Base-by-base conservation (phyloP, 2,797 vertebrate species). In the Dromococcyx pavoninus region DNA sequence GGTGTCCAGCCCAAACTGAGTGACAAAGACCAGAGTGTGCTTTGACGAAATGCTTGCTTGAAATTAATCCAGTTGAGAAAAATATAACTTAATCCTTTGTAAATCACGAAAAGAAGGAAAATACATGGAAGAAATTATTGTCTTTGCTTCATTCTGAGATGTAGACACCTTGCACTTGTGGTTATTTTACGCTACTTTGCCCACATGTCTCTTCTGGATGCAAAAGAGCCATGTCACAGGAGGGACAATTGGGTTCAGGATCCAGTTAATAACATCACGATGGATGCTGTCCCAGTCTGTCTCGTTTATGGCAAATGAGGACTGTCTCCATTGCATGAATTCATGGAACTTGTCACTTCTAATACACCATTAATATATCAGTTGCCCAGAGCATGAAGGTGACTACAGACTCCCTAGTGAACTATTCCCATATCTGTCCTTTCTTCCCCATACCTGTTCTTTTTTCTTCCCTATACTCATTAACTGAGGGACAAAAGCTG, bases 261-360 rank as follows among this genome's bases (percentile, higher is more conserved):
- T 19, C 23, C 37, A 61, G 39, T 48, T 77, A 89, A 73, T 7
- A 70, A n/a, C 41, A 66, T 48, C 46, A 19, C 1, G 9, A 24
- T 5, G 7, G 73, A 39, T 24, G 32, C 23, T 88, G 71, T 78
- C 17, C 33, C 54, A 50, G 24, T 57, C 79, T 94, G 43, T 61
- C 70, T 57, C 79, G 37, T 72, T n/a, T 75, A 17, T 7, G 10
- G 79, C 37, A 92, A 73, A 80, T n/a, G 56, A 92, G 72, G 32
- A 62, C 17, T 24, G n/a, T 81, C 61, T 67, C 73, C 51, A 41
- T 2, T 53, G 58, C 35, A 6, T 24, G 54, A 83, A 35, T 80
- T 88, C 78, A 77, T 57, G 44, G 50, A 91, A 71, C 30, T 6
- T 92, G 89, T 93, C 81, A 72, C 73, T 89, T 92, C 22, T 43